These are phyloP conservation scores for Petrocephalus zakoni DNA, from an alignment of 2,113 vertebrate genomes.

Conservation along the genomic window DNA sequence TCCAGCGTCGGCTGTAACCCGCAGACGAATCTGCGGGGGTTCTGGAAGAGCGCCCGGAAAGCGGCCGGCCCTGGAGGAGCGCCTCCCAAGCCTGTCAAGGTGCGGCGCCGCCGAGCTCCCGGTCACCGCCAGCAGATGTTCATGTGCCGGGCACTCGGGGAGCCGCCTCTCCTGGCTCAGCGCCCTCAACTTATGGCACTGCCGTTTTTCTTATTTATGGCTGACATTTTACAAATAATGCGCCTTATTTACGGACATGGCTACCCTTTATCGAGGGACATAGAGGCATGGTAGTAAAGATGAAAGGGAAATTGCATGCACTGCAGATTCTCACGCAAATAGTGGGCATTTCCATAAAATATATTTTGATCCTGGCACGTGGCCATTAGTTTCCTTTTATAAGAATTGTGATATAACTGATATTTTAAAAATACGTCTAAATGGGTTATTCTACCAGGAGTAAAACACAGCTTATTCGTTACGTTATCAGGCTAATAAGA, in stretches of 20 bases:
- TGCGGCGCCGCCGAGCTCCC: not conserved
- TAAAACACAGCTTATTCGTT: not conserved
- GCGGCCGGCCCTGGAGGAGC: not conserved
- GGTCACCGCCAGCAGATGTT: not conserved
- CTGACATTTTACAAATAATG: not conserved
- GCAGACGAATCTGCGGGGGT: not conserved
- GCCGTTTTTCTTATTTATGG: not conserved
- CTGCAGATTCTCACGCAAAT: not conserved
- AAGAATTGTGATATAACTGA: not conserved
- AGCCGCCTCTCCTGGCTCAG: too few species aligned
- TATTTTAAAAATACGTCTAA: not conserved
- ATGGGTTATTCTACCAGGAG: not conserved
- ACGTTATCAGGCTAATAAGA: not conserved
- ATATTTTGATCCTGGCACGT: not conserved
- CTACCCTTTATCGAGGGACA: not conserved
- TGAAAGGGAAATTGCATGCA: not conserved
- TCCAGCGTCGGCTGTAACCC: not conserved
- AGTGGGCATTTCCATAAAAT: not conserved
- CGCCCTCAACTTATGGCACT: not conserved
- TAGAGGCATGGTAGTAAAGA: not conserved
- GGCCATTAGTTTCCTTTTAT: constrained; percentile 38
- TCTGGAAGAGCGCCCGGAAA: not conserved
- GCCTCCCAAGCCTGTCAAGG: not conserved
- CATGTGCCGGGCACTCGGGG: not conserved
- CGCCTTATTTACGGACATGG: not conserved